phyloP scores from a whole-genome alignment of 2,797 vertebrate genomes.

The Toxotes lorentzi region DNA sequence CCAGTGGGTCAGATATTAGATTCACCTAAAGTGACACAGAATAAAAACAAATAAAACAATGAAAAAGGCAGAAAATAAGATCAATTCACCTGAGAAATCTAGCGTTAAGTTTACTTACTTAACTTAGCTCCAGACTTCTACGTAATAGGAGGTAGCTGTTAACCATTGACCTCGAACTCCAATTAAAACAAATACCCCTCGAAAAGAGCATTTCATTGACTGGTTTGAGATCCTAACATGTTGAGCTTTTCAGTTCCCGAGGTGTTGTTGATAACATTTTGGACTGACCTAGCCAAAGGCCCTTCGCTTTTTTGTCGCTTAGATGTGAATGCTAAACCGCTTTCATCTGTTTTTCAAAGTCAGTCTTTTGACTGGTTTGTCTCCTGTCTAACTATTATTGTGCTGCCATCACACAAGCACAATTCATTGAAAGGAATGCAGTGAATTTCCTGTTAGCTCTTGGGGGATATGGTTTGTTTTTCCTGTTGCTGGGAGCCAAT shows the following conservation, averaged over 20 bases:
- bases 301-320: constrained; percentile 48
- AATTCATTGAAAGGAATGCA: constrained; percentile 85
- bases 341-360: constrained; percentile 73
- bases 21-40: constrained; percentile 56
- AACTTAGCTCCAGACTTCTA: constrained; percentile 72
- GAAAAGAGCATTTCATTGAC: constrained; percentile 48
- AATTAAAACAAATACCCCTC: constrained; percentile 68
- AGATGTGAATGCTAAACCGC: constrained; percentile 61
- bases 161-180: constrained; percentile 70
- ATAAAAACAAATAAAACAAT: constrained; percentile 30
- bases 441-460: constrained; percentile 89
- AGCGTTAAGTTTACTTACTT: constrained; percentile 59
- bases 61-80: constrained; percentile 47
- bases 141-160: constrained; percentile 85
- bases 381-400: constrained; percentile 80
- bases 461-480: constrained; percentile 89
- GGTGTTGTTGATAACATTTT: constrained; percentile 42
- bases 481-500: constrained; percentile 86
- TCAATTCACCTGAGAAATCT: constrained; percentile 70
- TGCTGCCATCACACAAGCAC: constrained; percentile 78
- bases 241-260: constrained; percentile 30
- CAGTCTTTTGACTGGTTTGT: constrained; percentile 71
- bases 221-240: constrained; percentile 50
- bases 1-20: constrained; percentile 43
- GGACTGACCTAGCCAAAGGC: constrained; percentile 43